Evolutionary conservation across 1,140 invertebrate species (phyloP), one percentile per base, ranked within the genome.

Genomic region (Zaprionus taronus): DNA sequence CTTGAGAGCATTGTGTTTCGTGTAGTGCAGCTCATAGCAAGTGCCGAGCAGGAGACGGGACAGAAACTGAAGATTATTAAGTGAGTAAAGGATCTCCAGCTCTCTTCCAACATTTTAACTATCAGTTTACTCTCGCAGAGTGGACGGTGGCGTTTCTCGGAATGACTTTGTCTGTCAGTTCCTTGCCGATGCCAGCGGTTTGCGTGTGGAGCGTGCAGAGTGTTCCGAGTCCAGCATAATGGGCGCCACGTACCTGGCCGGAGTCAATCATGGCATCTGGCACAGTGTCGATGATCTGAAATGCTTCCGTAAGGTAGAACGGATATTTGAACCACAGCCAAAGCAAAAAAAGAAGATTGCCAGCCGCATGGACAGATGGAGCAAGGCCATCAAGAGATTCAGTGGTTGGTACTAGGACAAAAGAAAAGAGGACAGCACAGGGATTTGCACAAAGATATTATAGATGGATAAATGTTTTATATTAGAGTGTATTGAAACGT

Each of bases 161-260:
- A 99, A 98, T 93, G 96, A 98, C 93, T 99, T 99, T 91, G 93
- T 99, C 2, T 95, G 97, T 78, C 98, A 99, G 93, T 93, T 98
- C 28, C 94, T 99, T 57, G 95, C 97, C 5, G 96, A 99, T 93
- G 93, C 98, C 31, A 96, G 96, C 5, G 95, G 95, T 1, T 87
- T 97, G 44, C 86, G 93, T 14, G 96, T 99, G 14, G 96, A 98
- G 85, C 93, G 98, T 57, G 93, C 95, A 0, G 82, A 85, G 0
- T 94, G 94, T 61, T 93, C 94, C 0, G 97, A 98, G 93, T 96
- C 96, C 93, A 96, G 97, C 15, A 95, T 95, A 49, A 93, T 97
- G 34, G 98, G 98, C 0, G 96, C 95, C 73, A 96, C 96, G 0
- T 97, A 96, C 87, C 91, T 98, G 38, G 96, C 97, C 7, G 97